Conservation (phyloP, 2,888 invertebrate species). For the Bugula neritina region DNA sequence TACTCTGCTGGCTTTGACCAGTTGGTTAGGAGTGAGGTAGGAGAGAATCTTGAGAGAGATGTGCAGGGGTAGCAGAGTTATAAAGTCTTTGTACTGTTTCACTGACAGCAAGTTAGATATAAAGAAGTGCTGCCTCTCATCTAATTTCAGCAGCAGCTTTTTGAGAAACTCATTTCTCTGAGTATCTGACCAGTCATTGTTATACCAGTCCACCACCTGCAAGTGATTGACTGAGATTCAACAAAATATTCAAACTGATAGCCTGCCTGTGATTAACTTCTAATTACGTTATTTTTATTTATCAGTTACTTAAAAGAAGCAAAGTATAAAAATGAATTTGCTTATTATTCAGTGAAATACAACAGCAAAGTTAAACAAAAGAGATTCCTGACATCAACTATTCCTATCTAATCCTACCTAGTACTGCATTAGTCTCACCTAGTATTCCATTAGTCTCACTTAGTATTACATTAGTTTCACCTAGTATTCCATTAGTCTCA, state of each 20-base stretch:
- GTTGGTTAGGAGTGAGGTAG: conserved; percentile 38
- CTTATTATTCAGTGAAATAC: too few species aligned
- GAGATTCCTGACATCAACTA: too few species aligned
- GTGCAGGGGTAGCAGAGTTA: conserved; percentile 39
- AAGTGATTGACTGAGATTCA: neutral
- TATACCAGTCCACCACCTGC: conserved; percentile 19
- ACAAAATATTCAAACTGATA: too few species aligned
- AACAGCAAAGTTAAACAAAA: too few species aligned
- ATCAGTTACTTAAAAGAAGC: too few species aligned
- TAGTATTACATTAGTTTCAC: too few species aligned
- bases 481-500: too few species aligned
- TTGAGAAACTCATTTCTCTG: conserved; percentile 48
- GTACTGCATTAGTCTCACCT: too few species aligned
- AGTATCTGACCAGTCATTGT: conserved; percentile 35
- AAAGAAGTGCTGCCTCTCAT: conserved; percentile 46
- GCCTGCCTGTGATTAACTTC: neutral
- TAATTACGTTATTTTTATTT: too few species aligned
- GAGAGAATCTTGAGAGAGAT: conserved; percentile 40
- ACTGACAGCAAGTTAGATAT: conserved; percentile 44
- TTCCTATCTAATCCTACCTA: too few species aligned
- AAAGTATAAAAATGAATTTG: too few species aligned
- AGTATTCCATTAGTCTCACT: too few species aligned
- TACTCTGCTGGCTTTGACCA: conserved; percentile 40
- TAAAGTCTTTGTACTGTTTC: conserved; percentile 44
- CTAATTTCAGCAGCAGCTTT: conserved; percentile 43